These are phyloP conservation scores for Helicoverpa zea DNA, from an alignment of 1,140 invertebrate genomes.

Conservation along the genomic window DNA sequence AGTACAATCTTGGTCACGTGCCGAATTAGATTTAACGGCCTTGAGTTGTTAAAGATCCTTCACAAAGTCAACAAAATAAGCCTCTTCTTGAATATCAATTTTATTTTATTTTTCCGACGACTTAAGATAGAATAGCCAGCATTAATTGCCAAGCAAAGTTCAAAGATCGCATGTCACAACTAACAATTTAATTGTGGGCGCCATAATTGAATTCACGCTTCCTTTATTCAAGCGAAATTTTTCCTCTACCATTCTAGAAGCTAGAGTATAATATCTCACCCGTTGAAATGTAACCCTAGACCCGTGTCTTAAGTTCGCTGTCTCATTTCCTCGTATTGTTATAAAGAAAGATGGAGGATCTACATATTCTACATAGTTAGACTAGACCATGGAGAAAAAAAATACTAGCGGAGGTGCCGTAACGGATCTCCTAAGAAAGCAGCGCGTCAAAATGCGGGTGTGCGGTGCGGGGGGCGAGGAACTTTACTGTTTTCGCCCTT, in stretches of 20 bases:
- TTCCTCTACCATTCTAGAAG: conserved; percentile 6
- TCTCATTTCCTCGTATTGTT: neutral
- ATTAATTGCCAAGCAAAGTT: neutral
- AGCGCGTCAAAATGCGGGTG: no score
- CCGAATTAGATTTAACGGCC: neutral
- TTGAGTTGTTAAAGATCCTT: neutral
- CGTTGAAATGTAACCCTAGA: conserved; percentile 16
- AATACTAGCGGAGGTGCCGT: no score
- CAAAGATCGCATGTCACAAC: neutral
- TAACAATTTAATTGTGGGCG: neutral
- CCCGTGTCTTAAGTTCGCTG: neutral
- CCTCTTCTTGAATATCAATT: neutral
- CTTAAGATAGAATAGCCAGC: neutral
- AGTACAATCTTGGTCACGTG: conserved; percentile 25
- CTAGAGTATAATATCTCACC: neutral
- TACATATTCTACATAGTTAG: no score
- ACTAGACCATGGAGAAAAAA: no score
- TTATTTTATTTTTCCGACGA: no score
- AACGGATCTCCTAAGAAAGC: no score
- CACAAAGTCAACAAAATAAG: neutral
- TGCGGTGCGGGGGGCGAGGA: no score
- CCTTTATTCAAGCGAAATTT: neutral
- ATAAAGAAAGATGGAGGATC: conserved; percentile 10
- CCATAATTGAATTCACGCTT: neutral
- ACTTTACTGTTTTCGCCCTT: no score